Percentiles rank a stretch among this genome's conserved stretches.
Conservation (phyloP, 2,888 invertebrate species). For the Laothoe populi region DNA sequence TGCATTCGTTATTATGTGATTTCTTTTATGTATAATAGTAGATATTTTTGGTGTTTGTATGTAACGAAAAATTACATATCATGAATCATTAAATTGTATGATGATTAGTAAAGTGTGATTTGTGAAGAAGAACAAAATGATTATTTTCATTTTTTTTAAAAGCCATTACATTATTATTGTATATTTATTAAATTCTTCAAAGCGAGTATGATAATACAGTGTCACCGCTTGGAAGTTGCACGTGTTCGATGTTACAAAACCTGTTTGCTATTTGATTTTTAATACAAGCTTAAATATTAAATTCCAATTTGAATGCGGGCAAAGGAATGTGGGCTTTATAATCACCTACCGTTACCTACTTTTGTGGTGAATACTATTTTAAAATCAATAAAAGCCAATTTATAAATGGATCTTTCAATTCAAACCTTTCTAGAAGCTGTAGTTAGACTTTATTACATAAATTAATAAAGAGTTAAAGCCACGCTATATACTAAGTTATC, state of each 20-base stretch:
- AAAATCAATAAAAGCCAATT: not conserved
- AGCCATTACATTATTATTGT: constrained; percentile 11
- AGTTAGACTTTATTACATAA: no score
- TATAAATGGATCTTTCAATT: not conserved
- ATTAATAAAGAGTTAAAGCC: not conserved
- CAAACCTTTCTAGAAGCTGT: no score
- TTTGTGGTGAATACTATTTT: not conserved
- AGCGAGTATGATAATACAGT: constrained; percentile 7
- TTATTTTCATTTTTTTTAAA: constrained; percentile 9
- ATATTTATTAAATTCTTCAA: constrained; percentile 4
- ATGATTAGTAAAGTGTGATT: not conserved
- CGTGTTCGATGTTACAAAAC: constrained; percentile 11
- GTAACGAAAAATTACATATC: not conserved
- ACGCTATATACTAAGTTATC: no score
- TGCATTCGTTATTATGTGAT: not conserved
- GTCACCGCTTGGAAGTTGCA: not conserved
- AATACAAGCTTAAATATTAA: constrained; percentile 1
- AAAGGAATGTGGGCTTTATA: constrained; percentile 15
- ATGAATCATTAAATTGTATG: not conserved
- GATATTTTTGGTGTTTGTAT: no score
- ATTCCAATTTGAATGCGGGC: constrained; percentile 13
- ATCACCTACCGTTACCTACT: not conserved
- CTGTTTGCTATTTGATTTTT: constrained; percentile 14
- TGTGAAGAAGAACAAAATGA: not conserved
- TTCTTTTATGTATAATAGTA: not conserved